Base-by-base conservation (phyloP, 1,140 invertebrate species). In the Bombus haemorrhoidalis region DNA sequence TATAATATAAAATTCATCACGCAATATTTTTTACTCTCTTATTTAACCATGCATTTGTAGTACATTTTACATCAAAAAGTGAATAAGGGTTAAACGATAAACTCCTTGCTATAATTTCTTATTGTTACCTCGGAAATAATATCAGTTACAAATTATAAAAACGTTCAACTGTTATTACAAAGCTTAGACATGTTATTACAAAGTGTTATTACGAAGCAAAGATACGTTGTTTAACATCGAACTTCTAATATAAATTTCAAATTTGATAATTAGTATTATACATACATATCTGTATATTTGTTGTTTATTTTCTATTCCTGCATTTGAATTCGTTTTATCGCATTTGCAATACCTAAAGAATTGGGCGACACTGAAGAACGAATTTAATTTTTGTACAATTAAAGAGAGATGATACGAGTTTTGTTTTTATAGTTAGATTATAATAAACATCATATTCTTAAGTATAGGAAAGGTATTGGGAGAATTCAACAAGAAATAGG, bases 51-150 rank as follows among this genome's bases (percentile, higher is more conserved):
- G 47, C 47, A 22, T 8, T 22, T 53, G 5, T 53, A 53, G 18
- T 22, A 53, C 18, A 53, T 32, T 64, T 64, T 18, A 64, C 12
- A 39, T 28, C 4, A 43, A 47, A 22, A 41, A 22, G 9, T 73
- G 22, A 73, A 73, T 41, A 73, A n/a, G 69, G 69, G 28, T 73
- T 73, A 32, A n/a, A 32, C 9, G 15, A 43, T 73, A 72, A 32
- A 28, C 68, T 71, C 2, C 37, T 71, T 39, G 25, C 34, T 62
- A 62, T 68, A 79, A 43, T 66, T 53, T 43, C 4, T 43, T 28
- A 69, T 69, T 53, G 41, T 69, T 69, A 80, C 41, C 64, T 69
- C 78, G 64, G 62, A 37, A 32, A 68, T 79, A 79, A 28, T 68
- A 47, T 79, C n/a, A 79, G 13, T 66, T 64, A 47, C 39, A 47